A percentile compares a stretch with the other conserved stretches of the same genome.
Conservation (phyloP, 1,140 invertebrate species). For the honey bee (Apis mellifera) region Amel_HAv3.1 CM009937.2:328001-328500, state of each 20-base stretch:
- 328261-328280: conserved; percentile 10
- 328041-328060: conserved; percentile 12
- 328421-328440: not conserved
- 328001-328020: conserved; percentile 28
- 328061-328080: not conserved
- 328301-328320: conserved; percentile 2
- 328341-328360: not conserved
- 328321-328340: conserved; percentile 43
- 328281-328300: conserved; percentile 26
- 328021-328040: not conserved
- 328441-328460: not conserved
- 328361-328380: conserved; percentile 22
- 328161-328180: too few species aligned
- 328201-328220: too few species aligned
- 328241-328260: not conserved
- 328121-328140: not conserved
- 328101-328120: not conserved
- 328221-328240: not conserved
- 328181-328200: too few species aligned
- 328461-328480: not conserved
- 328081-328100: not conserved
- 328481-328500: too few species aligned
- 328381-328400: not conserved
- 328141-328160: too few species aligned
- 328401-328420: conserved; percentile 6